These are phyloP conservation scores for Montipora capitata DNA, from an alignment of 92 coral and sea anemone species.

Conservation along the genomic window DNA sequence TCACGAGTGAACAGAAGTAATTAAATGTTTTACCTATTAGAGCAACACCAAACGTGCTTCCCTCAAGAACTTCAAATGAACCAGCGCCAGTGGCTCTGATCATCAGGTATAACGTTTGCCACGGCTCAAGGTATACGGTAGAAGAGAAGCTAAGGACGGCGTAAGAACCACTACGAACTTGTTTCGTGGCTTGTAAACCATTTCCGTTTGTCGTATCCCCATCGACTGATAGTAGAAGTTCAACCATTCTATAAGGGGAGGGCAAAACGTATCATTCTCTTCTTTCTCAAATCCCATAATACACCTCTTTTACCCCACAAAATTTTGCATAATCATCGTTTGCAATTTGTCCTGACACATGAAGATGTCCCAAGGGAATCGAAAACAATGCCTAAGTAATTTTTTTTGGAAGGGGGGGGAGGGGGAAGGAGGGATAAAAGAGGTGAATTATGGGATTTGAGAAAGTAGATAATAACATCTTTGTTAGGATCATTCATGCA, in stretches of 20 bases:
- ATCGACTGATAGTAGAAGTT: constrained; percentile 64
- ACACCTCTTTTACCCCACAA: too few relatives aligned
- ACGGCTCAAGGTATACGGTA: constrained; percentile 54
- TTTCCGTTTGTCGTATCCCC: constrained; percentile 56
- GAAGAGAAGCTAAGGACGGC: constrained; percentile 70
- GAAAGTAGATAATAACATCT: too few relatives aligned
- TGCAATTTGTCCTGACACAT: too few relatives aligned
- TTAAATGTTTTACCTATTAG: constrained; percentile 39
- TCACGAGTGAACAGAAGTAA: too few relatives aligned
- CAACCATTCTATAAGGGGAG: constrained; percentile 36
- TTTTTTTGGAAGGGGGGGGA: too few relatives aligned
- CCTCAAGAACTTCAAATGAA: constrained; percentile 33
- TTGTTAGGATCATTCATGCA: too few relatives aligned
- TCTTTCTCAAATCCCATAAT: too few relatives aligned
- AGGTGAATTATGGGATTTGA: too few relatives aligned
- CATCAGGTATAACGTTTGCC: constrained; percentile 78
- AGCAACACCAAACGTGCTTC: constrained; percentile 57
- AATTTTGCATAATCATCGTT: too few relatives aligned
- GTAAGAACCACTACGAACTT: constrained; percentile 2
- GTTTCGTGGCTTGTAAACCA: constrained; percentile 47
- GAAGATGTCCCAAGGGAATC: too few relatives aligned
- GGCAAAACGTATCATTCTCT: not conserved
- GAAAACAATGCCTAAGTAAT: too few relatives aligned
- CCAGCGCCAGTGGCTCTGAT: constrained; percentile 56
- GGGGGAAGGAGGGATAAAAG: too few relatives aligned